Evolutionary conservation across 2,888 invertebrate genomes (phyloP).

Genomic region (Brachypalpus laphriformis): DNA sequence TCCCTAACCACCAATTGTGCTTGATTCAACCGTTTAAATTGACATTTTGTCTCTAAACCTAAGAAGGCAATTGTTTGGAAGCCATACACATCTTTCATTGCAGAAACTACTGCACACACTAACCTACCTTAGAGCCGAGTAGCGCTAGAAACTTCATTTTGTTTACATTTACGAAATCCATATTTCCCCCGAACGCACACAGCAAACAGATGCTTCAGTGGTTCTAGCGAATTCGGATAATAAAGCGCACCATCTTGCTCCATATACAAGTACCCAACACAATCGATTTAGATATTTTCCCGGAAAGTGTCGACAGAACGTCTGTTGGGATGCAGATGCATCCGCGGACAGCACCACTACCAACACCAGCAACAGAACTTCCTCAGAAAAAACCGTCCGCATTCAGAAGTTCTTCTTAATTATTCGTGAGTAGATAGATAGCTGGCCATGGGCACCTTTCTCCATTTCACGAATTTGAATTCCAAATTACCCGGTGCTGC

Average conservation of each 20-base stretch:
- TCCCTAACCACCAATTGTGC: constrained; percentile 15
- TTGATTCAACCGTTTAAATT: constrained; percentile 43
- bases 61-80: neutral
- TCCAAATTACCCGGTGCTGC: constrained; percentile 22
- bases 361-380: neutral
- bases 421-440: constrained; percentile 43
- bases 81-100: neutral
- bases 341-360: constrained; percentile 4
- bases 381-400: constrained; percentile 38
- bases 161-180: constrained; percentile 59
- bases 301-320: constrained; percentile 71
- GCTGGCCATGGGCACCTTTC: constrained; percentile 20
- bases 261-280: constrained; percentile 17
- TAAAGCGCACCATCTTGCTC: constrained; percentile 59
- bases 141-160: constrained; percentile 33
- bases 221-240: constrained; percentile 68
- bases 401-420: constrained; percentile 46
- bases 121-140: constrained; percentile 62
- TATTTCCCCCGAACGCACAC: constrained; percentile 52
- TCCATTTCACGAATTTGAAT: constrained; percentile 41
- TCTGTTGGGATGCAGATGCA: constrained; percentile 53
- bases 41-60: constrained; percentile 22
- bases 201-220: constrained; percentile 49
- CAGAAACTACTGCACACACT: constrained; percentile 50
- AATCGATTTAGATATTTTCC: constrained; percentile 70